phyloP scores from a whole-genome alignment of 2,888 invertebrate genomes.

The Stenurella melanura region DNA sequence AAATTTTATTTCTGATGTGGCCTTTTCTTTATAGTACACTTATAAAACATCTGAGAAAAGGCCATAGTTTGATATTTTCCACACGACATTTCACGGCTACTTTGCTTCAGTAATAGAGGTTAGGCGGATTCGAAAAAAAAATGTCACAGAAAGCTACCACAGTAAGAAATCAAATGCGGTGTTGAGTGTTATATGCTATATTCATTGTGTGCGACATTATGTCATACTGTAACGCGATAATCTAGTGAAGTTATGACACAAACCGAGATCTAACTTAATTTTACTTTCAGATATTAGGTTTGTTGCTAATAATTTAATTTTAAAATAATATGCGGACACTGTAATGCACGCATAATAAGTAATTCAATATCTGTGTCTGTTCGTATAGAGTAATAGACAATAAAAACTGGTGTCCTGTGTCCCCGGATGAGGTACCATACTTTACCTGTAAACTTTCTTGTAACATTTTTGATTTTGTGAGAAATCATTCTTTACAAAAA shows the following conservation, averaged over 20 bases:
- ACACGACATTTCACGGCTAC: constrained; percentile 45
- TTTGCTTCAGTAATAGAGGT: constrained; percentile 22
- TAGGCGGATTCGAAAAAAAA: constrained; percentile 14
- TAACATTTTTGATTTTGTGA: too few relatives aligned
- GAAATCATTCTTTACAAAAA: too few relatives aligned
- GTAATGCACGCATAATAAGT: too few relatives aligned
- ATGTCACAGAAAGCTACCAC: constrained; percentile 7
- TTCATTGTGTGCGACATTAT: constrained; percentile 8
- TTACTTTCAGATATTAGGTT: constrained; percentile 14
- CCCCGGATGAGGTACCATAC: too few relatives aligned
- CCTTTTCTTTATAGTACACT: constrained; percentile 5
- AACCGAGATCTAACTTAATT: constrained; percentile 9
- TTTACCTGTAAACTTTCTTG: too few relatives aligned
- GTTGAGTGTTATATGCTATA: constrained; percentile 2
- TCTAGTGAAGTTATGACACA: constrained; percentile 12
- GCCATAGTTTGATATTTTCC: constrained; percentile 45
- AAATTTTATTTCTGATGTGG: not conserved
- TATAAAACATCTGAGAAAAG: constrained; percentile 31
- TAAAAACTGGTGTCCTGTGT: too few relatives aligned
- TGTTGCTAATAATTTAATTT: not conserved
- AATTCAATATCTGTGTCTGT: too few relatives aligned
- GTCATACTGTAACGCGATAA: not conserved
- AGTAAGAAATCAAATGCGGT: not conserved
- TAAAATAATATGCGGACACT: not conserved
- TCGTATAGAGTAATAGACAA: too few relatives aligned